Evolutionary conservation across 23 tunicate genomes (phyloP).

Genomic region (Aplidium turbinatum): DNA sequence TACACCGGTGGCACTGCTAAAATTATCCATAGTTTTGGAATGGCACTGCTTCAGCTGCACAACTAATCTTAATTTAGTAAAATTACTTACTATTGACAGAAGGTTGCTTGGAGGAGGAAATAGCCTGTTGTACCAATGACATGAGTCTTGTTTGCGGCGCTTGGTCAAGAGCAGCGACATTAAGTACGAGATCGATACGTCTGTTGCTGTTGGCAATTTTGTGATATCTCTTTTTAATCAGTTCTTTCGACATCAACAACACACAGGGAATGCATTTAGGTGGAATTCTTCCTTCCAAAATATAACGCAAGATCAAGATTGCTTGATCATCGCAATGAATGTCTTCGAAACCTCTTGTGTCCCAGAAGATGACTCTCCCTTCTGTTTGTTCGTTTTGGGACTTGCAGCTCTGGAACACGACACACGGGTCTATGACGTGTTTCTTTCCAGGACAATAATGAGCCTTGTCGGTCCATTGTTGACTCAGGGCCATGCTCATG

Average conservation of each 20-base stretch:
- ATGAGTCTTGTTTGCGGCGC: constrained; percentile 73
- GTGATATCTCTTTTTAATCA: constrained; percentile 92
- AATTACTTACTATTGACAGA: constrained; percentile 83
- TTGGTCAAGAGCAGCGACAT: constrained; percentile 77
- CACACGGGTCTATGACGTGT: constrained; percentile 92
- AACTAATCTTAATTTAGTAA: too few relatives aligned
- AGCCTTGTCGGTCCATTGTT: constrained; percentile 94
- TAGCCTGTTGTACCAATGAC: constrained; percentile 58
- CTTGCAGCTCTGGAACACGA: constrained; percentile 61
- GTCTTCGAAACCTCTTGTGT: constrained; percentile 97
- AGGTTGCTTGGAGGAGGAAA: constrained; percentile 63
- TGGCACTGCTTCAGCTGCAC: too few relatives aligned
- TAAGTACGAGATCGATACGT: constrained; percentile 86
- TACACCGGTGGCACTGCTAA: too few relatives aligned
- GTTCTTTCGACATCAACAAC: constrained; percentile 92
- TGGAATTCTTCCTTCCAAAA: constrained; percentile 96
- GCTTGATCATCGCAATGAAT: constrained; percentile 94
- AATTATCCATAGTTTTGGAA: too few relatives aligned
- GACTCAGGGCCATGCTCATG: constrained; percentile 94
- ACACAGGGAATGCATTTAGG: constrained; percentile 97
- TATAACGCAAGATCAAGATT: constrained; percentile 86
- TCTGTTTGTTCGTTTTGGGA: constrained; percentile 15
- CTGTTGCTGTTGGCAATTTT: constrained; percentile 47
- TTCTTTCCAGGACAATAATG: constrained; percentile 91
- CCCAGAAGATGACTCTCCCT: constrained; percentile 95